Evolutionary conservation across 1,140 invertebrate genomes (phyloP).

Genomic region (Chironomus tepperi): DNA sequence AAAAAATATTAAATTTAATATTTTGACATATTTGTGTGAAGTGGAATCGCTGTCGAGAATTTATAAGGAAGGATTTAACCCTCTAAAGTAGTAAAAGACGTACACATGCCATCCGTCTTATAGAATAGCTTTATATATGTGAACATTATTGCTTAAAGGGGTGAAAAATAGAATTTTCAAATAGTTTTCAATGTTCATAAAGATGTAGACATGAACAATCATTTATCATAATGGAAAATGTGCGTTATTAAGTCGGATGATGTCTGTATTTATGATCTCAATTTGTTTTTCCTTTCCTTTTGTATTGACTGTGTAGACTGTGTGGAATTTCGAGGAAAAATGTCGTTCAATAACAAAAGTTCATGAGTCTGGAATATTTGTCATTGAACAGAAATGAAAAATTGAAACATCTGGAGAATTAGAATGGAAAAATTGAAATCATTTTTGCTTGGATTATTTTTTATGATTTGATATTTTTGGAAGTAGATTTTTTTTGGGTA

Average conservation of each 20-base stretch:
- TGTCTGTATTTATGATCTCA: conserved; percentile 2
- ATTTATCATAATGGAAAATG: conserved; percentile 18
- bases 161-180: neutral
- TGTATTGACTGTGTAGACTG: neutral
- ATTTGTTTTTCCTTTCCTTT: conserved; percentile 7
- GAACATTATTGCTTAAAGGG: neutral
- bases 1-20: neutral
- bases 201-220: neutral
- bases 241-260: conserved; percentile 6
- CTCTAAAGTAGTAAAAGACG: neutral
- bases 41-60: neutral
- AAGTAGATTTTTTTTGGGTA: too few relatives aligned
- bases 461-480: too few relatives aligned
- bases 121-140: neutral
- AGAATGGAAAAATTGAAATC: neutral
- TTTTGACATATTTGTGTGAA: conserved; percentile 1
- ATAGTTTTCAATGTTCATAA: conserved; percentile 16
- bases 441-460: too few relatives aligned
- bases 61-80: neutral
- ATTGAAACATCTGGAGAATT: neutral
- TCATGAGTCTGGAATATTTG: neutral
- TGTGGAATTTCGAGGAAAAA: neutral
- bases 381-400: neutral
- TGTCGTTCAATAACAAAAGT: neutral
- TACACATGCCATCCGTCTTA: conserved; percentile 15